Evolutionary conservation across 1,140 invertebrate genomes (phyloP).

Genomic region (Drosophila orosa): DNA sequence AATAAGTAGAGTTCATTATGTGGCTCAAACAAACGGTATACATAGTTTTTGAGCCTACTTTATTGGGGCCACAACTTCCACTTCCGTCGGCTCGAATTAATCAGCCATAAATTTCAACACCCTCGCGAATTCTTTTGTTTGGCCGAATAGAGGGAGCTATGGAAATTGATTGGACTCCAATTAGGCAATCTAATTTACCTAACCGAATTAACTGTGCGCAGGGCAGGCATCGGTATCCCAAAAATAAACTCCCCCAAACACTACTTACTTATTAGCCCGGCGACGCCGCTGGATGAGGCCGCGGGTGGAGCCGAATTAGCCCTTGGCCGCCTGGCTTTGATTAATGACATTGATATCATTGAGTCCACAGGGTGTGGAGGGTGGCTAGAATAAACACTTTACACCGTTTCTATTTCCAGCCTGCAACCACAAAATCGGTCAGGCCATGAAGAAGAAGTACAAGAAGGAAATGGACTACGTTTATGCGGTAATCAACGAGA

Average conservation of each 20-base stretch:
- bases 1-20: conserved; percentile 3
- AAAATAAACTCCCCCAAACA: conserved; percentile 58
- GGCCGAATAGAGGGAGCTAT: conserved; percentile 57
- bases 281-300: conserved; percentile 40
- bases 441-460: conserved; percentile 96
- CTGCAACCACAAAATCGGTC: conserved; percentile 91
- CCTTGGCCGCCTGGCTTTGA: conserved; percentile 56
- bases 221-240: conserved; percentile 34
- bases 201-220: conserved; percentile 61
- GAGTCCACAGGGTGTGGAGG: conserved; percentile 29
- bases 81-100: conserved; percentile 25
- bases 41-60: conserved; percentile 5
- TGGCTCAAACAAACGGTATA: background rate
- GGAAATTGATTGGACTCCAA: conserved; percentile 78
- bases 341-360: conserved; percentile 67
- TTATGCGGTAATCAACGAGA: conserved; percentile 95
- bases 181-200: conserved; percentile 77
- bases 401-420: conserved; percentile 84
- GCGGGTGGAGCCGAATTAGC: conserved; percentile 85
- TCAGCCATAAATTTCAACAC: conserved; percentile 48
- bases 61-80: conserved; percentile 12
- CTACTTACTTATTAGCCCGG: conserved; percentile 23
- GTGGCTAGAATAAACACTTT: conserved; percentile 52
- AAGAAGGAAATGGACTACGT: conserved; percentile 97
- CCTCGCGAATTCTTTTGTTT: conserved; percentile 49